phyloP scores from a whole-genome alignment of 2,888 invertebrate species.

The Oxycera nigricornis region DNA sequence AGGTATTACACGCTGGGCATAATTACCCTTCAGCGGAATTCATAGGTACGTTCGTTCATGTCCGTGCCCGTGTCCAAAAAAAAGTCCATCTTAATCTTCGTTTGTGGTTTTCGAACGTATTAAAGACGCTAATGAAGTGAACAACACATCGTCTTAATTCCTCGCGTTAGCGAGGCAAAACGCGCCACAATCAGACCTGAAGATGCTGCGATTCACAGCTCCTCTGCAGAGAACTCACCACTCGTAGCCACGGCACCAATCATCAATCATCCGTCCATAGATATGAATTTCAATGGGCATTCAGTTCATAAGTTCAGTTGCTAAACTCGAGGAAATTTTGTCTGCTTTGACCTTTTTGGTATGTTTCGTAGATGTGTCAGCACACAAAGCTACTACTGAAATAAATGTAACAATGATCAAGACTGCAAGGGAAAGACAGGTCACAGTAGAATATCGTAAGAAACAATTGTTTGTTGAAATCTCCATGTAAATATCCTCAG shows the following conservation, averaged over 20 bases:
- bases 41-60: background rate
- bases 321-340: constrained; percentile 29
- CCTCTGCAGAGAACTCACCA: background rate
- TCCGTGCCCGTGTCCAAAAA: too few relatives aligned
- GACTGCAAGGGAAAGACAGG: too few relatives aligned
- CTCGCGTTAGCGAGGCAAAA: constrained; percentile 27
- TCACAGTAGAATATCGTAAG: too few relatives aligned
- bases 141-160: constrained; percentile 34
- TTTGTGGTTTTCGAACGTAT: constrained; percentile 7
- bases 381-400: constrained; percentile 3
- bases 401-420: constrained; percentile 7
- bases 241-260: background rate
- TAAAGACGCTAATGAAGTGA: constrained; percentile 37
- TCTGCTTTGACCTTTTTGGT: constrained; percentile 17
- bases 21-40: constrained; percentile 8
- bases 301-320: constrained; percentile 22
- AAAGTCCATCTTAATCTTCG: background rate
- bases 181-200: constrained; percentile 17
- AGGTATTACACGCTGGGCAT: constrained; percentile 30
- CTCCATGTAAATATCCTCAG: too few relatives aligned
- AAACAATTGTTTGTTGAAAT: too few relatives aligned
- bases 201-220: constrained; percentile 18
- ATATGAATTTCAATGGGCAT: constrained; percentile 33
- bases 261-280: constrained; percentile 33
- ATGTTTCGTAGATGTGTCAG: constrained; percentile 25